Base-by-base conservation (phyloP, 2,888 invertebrate species). In the Aphodius granarius region DNA sequence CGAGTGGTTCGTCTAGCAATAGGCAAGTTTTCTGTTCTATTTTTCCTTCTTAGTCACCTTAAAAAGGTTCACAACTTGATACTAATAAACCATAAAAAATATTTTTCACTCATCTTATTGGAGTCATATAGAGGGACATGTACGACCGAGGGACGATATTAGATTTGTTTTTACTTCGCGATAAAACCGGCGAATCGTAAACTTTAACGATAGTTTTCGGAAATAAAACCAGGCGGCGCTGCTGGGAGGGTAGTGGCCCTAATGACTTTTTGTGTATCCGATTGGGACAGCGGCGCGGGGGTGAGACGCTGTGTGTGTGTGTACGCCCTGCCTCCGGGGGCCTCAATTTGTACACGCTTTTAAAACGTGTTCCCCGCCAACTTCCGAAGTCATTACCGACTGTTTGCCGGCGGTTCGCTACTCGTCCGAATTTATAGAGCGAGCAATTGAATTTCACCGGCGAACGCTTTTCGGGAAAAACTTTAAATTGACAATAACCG, bases 1-100 rank as follows among this genome's bases (percentile, higher is more conserved):
- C 91, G 95, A 96, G 91, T 96, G 95, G 95, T 95, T 95, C 91
- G 95, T 95, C 90, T 93, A 90, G 90, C 87, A 88, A 89, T 91
- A 90, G 90, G 90, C 90, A 81, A 88, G 90, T 78, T 78, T 80
- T 81, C 19, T 70, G 16, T 70, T 19, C 22, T 70, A 16, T 15
- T 66, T 66, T n/a, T n/a, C n/a, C n/a, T n/a, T 66, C 17, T 66
- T 66, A 9, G 16, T 17, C 6, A 16, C 6, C 13, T 6, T 6
- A 62, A 62, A 62, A 62, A 62, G n/a, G n/a, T 13, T 62, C 9
- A 5, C 0, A 9, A 65, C 16, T 5, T 18, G 3, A 65, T 3
- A 0, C 1, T n/a, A 65, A 65, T 15, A 65, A 16, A 1, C 65
- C 0, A 3, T 65, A 18, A 1, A 13, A 15, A 13, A 65, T 15